These are phyloP conservation scores for Syngnathus typhle DNA, from an alignment of 2,113 vertebrate species.

Conservation along the genomic window DNA sequence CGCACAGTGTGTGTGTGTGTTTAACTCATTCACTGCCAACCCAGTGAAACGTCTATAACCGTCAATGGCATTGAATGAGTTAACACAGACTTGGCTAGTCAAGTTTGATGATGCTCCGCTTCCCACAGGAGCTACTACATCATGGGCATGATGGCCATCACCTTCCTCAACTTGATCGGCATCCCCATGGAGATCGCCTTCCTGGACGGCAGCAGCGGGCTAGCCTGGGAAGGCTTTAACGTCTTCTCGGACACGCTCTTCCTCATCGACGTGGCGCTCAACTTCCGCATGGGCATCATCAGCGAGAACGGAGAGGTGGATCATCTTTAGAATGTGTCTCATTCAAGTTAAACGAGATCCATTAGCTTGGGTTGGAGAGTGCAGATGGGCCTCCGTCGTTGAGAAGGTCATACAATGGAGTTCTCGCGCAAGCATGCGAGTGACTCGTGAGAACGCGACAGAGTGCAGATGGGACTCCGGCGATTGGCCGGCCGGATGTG, in stretches of 20 bases:
- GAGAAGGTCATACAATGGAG: background rate
- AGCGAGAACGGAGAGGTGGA: constrained; percentile 68
- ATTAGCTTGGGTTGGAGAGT: background rate
- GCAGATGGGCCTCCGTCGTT: background rate
- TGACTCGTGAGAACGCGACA: background rate
- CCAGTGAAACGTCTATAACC: no score
- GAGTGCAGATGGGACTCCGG: background rate
- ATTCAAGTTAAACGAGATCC: background rate
- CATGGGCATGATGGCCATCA: constrained; percentile 70
- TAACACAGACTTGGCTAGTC: background rate
- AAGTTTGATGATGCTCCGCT: background rate
- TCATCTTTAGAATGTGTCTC: background rate
- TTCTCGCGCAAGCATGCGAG: background rate
- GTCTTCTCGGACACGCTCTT: constrained; percentile 72
- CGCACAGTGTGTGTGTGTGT: background rate
- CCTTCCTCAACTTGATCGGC: constrained; percentile 68
- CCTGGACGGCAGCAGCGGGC: constrained; percentile 53
- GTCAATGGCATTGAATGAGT: no score
- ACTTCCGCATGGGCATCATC: constrained; percentile 72
- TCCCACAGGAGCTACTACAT: constrained; percentile 69
- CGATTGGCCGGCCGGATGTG: background rate
- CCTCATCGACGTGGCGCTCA: constrained; percentile 69
- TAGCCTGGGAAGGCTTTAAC: constrained; percentile 67
- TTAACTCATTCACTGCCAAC: no score
- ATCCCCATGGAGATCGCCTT: constrained; percentile 74